Percentiles rank a stretch among this genome's conserved stretches.
Evolutionary conservation across 2,113 vertebrate species (phyloP).

Genomic region (Toxostoma redivivum): DNA sequence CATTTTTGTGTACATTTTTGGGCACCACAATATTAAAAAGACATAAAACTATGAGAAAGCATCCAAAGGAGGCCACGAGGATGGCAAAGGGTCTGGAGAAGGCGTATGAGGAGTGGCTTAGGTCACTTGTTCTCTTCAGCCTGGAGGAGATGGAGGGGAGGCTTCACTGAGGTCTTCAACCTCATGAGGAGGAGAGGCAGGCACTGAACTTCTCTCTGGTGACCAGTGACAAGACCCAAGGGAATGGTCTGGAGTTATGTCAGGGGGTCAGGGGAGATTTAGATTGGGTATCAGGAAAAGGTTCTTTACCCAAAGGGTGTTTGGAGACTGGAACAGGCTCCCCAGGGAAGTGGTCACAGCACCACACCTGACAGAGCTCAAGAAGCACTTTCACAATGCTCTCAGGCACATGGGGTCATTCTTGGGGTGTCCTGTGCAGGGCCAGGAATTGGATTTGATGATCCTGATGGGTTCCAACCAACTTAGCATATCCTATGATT

Average conservation of each 20-base stretch:
- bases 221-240: neutral
- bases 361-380: neutral
- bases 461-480: neutral
- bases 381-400: neutral
- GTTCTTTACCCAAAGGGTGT: neutral
- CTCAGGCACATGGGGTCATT: too few species aligned
- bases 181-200: neutral
- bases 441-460: neutral
- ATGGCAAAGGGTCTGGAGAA: neutral
- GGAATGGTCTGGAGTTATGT: neutral
- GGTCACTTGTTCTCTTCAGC: neutral
- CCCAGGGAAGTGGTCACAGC: neutral
- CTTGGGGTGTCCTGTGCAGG: neutral
- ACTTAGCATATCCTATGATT: neutral
- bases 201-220: neutral
- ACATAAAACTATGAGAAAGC: neutral
- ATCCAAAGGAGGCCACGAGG: fast-evolving
- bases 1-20: neutral
- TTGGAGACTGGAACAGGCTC: neutral
- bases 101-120: fast-evolving
- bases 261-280: neutral
- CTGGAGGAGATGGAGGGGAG: neutral
- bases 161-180: neutral
- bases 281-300: neutral
- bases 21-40: neutral